Conservation (phyloP, 2,113 vertebrate genomes). For the Chaetodon auriga region DNA sequence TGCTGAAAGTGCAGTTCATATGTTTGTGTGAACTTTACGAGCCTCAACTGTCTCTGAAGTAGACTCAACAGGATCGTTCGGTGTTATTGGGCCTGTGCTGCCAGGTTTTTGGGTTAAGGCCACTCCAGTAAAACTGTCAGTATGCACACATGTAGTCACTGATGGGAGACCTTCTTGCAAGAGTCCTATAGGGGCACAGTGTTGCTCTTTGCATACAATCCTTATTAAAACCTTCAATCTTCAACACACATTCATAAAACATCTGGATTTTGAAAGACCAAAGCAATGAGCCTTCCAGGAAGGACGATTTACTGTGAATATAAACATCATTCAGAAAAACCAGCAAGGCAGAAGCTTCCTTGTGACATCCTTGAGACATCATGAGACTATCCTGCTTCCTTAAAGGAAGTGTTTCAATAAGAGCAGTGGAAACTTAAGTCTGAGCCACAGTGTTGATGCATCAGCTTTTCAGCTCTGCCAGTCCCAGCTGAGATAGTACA, state of each 20-base stretch:
- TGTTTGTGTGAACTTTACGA: slow-evolving; percentile 5
- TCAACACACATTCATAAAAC: not conserved
- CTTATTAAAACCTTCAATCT: not conserved
- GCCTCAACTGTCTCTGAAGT: not conserved
- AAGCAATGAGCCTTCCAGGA: not conserved
- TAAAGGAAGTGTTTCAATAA: not conserved
- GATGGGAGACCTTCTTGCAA: not conserved
- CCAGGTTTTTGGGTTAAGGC: slow-evolving; percentile 18
- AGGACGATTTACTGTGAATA: not conserved
- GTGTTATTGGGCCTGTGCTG: not conserved
- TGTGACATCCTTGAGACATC: not conserved
- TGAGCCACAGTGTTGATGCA: not conserved
- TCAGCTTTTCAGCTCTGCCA: not conserved
- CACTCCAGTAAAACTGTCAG: not conserved
- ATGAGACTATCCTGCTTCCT: not conserved
- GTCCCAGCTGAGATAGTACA: not conserved
- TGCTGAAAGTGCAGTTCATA: not conserved
- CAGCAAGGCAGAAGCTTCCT: not conserved
- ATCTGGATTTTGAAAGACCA: not conserved
- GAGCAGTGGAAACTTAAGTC: not conserved
- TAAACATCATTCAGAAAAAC: not conserved
- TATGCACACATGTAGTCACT: not conserved
- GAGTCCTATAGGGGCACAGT: not conserved
- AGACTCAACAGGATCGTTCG: not conserved
- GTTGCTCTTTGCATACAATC: not conserved